Conservation (phyloP, 2,113 vertebrate genomes). For the Naja naja region DNA sequence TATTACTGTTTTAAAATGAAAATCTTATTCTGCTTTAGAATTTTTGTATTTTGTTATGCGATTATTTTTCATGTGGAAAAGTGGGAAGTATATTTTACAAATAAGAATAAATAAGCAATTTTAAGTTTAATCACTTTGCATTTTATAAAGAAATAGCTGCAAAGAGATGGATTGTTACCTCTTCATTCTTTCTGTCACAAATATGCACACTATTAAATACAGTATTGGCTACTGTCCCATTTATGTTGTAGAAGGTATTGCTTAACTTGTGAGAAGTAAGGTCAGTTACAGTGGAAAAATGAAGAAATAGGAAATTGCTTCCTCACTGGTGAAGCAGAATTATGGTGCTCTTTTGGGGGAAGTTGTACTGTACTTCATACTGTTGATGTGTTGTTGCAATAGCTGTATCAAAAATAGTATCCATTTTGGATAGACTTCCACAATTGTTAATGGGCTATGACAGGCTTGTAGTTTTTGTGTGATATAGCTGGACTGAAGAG, state of each 20-base stretch:
- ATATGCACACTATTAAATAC: not conserved
- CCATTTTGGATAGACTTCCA: not conserved
- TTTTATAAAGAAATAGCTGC: not conserved
- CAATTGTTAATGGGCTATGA: not conserved
- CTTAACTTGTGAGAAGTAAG: slow-evolving; percentile 2
- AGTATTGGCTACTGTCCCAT: not conserved
- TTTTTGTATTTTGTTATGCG: not conserved
- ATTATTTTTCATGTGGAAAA: not conserved
- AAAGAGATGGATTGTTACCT: not conserved
- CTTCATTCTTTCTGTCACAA: not conserved
- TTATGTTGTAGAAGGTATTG: slow-evolving; percentile 22
- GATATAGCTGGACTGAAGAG: not conserved
- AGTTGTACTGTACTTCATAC: slow-evolving; percentile 33
- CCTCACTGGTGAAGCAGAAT: slow-evolving; percentile 29
- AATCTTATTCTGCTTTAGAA: not conserved
- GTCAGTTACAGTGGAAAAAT: not conserved
- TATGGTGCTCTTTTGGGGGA: slow-evolving; percentile 52
- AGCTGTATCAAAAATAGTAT: not conserved
- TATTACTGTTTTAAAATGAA: not conserved
- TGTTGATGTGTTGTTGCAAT: slow-evolving; percentile 36
- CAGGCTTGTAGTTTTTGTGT: not conserved
- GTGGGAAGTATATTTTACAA: not conserved
- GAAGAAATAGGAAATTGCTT: slow-evolving; percentile 16
- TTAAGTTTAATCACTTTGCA: not conserved
- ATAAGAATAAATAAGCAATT: not conserved